Conservation (phyloP, 1,140 invertebrate genomes). For the Diprion similis region DNA sequence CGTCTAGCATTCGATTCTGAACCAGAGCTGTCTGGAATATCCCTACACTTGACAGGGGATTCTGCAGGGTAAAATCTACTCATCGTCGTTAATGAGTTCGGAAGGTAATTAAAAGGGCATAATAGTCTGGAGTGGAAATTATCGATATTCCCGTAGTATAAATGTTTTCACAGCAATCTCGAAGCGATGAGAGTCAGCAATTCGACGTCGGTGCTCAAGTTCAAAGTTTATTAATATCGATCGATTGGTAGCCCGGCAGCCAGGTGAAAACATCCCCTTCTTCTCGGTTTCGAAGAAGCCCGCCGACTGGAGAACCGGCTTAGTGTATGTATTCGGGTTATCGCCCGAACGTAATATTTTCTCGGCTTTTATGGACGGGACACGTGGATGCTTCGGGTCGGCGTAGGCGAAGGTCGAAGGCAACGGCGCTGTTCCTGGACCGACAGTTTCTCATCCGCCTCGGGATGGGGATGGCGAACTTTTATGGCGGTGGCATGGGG, state of each 20-base stretch:
- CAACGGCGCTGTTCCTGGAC: not conserved
- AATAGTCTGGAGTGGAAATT: conserved; percentile 2
- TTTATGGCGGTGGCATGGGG: too few species aligned
- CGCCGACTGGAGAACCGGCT: not conserved
- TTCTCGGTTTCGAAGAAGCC: not conserved
- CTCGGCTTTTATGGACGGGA: not conserved
- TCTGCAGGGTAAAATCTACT: too few species aligned
- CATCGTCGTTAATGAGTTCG: not conserved
- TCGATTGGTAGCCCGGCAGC: not conserved
- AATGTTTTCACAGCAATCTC: not conserved
- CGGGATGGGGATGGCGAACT: not conserved
- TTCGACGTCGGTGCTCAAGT: not conserved
- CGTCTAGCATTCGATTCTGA: too few species aligned
- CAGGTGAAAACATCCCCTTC: not conserved
- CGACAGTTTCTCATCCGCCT: not conserved
- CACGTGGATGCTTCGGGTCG: not conserved
- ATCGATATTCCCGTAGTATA: not conserved
- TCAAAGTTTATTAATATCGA: conserved; percentile 1
- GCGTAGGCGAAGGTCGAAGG: not conserved
- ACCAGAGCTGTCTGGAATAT: too few species aligned
- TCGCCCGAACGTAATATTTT: not conserved
- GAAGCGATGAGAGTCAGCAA: not conserved
- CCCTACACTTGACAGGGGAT: too few species aligned
- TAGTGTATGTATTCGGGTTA: not conserved
- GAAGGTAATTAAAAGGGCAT: not conserved